Evolutionary conservation across 2,797 vertebrate species (phyloP).

Genomic region (Hybognathus amarus): DNA sequence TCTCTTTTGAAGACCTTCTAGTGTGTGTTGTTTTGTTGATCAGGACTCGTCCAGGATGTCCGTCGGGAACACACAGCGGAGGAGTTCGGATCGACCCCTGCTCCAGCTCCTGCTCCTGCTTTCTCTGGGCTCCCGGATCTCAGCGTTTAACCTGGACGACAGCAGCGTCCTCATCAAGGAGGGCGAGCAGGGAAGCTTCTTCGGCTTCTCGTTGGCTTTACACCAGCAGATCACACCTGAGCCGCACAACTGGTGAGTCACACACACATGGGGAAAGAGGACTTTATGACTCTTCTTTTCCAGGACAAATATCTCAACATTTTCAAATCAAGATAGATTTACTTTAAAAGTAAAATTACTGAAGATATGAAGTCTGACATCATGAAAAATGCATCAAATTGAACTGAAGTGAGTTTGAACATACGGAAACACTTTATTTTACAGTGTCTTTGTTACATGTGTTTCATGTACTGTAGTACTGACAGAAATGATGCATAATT

Average conservation of each 20-base stretch:
- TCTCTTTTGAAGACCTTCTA: not conserved
- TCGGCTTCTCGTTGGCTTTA: constrained; percentile 91
- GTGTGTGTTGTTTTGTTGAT: not conserved
- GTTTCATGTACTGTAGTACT: too few species aligned
- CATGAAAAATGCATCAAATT: not conserved
- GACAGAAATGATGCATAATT: too few species aligned
- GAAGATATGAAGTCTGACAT: not conserved
- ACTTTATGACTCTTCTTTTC: not conserved
- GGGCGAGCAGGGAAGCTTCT: constrained; percentile 86
- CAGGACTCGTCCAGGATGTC: constrained; percentile 58
- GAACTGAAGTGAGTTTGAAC: not conserved
- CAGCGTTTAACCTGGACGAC: constrained; percentile 89
- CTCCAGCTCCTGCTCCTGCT: constrained; percentile 58
- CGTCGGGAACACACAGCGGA: constrained; percentile 60
- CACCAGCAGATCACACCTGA: constrained; percentile 87
- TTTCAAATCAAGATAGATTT: not conserved
- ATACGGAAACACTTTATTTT: too few species aligned
- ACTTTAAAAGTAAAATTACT: not conserved
- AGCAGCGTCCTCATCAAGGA: constrained; percentile 85
- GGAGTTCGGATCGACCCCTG: constrained; percentile 42
- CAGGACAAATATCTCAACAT: not conserved
- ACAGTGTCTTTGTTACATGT: too few species aligned
- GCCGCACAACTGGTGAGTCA: constrained; percentile 88
- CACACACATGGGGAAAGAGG: too few species aligned
- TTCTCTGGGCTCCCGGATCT: constrained; percentile 54